Conservation (phyloP, 2,888 invertebrate species). For the Plebejus melissa region DNA sequence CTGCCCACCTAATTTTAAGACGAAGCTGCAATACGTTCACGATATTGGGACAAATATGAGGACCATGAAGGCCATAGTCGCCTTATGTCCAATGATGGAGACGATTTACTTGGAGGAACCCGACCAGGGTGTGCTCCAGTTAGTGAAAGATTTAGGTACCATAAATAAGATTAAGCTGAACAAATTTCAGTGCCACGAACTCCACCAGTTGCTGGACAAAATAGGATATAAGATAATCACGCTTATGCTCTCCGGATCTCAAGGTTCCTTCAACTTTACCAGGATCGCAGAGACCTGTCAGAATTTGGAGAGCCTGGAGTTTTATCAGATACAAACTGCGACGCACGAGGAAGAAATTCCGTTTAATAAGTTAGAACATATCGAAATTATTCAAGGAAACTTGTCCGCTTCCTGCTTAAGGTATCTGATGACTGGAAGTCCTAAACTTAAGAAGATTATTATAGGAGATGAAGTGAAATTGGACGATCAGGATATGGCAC, state of each 20-base stretch:
- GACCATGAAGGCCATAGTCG: conserved; percentile 79
- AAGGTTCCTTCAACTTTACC: conserved; percentile 79
- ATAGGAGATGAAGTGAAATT: conserved; percentile 83
- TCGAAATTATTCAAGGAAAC: conserved; percentile 84
- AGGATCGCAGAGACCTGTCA: conserved; percentile 80
- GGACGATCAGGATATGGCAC: conserved; percentile 82
- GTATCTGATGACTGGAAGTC: conserved; percentile 80
- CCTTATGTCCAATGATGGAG: conserved; percentile 81
- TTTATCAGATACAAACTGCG: conserved; percentile 82
- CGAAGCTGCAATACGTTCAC: conserved; percentile 83
- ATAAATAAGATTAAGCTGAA: conserved; percentile 81
- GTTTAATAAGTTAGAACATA: conserved; percentile 80
- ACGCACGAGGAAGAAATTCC: conserved; percentile 77
- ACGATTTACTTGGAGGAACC: conserved; percentile 83
- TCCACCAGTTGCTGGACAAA: conserved; percentile 77
- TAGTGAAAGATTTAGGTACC: conserved; percentile 67
- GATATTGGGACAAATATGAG: conserved; percentile 81
- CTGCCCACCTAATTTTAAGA: conserved; percentile 73
- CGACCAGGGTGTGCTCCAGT: conserved; percentile 72
- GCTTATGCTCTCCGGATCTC: conserved; percentile 79
- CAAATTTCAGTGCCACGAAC: conserved; percentile 80
- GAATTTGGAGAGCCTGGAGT: conserved; percentile 81
- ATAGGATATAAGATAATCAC: conserved; percentile 76
- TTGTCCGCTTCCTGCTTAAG: conserved; percentile 78
- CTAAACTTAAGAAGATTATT: conserved; percentile 79